These are phyloP conservation scores for Oncorhynchus kisutch DNA, from an alignment of 2,113 vertebrate species.

Conservation along the genomic window DNA sequence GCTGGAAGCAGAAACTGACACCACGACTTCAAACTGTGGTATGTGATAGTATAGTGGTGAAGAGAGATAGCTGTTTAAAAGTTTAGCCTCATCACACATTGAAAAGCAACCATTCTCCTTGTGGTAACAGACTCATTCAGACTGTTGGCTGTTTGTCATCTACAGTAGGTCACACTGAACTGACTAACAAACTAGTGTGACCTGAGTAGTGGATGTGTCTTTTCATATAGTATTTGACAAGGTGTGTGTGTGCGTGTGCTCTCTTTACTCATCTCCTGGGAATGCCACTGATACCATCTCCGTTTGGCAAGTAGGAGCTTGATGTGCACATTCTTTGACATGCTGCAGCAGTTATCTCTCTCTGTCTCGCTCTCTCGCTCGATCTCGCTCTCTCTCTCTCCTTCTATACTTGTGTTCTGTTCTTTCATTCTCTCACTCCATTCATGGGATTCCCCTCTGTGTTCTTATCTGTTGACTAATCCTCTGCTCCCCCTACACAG, in stretches of 20 bases:
- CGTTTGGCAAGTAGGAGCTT: slow-evolving; percentile 66
- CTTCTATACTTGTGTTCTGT: background rate
- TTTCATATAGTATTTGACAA: no score
- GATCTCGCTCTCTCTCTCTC: slow-evolving; percentile 35
- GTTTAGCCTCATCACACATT: slow-evolving; percentile 35
- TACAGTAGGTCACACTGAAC: background rate
- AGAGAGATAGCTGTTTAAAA: background rate
- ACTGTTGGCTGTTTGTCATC: slow-evolving; percentile 15
- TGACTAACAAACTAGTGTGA: slow-evolving; percentile 7
- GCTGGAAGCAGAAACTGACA: background rate
- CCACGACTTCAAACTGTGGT: background rate
- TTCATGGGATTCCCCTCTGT: background rate
- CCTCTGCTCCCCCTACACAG: background rate
- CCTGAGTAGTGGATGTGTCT: background rate
- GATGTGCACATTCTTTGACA: slow-evolving; percentile 71
- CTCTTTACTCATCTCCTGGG: background rate
- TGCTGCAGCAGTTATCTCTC: slow-evolving; percentile 40
- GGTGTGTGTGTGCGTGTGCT: background rate
- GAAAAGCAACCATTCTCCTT: slow-evolving; percentile 17
- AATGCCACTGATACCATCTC: slow-evolving; percentile 52
- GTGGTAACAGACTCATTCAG: background rate
- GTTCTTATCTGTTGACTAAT: background rate
- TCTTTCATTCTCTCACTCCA: background rate
- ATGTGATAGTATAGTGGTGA: background rate
- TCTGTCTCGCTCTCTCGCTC: slow-evolving; percentile 14